A percentile compares a stretch with the other conserved stretches of the same genome.
phyloP scores from a whole-genome alignment of 2,797 vertebrate genomes.

The Pitangus sulphuratus region DNA sequence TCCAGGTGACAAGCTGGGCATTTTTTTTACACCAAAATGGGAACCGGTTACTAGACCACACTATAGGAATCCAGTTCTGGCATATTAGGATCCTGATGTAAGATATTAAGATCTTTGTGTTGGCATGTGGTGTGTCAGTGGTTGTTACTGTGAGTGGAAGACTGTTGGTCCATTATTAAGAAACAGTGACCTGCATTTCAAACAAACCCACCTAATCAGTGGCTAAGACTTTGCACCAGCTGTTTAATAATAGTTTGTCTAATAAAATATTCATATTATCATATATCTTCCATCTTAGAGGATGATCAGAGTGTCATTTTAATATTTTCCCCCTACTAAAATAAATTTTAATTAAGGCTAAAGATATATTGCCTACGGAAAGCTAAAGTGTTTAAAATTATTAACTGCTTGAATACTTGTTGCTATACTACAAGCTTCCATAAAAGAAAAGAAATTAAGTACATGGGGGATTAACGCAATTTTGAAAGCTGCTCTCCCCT shows the following conservation, averaged over 20 bases:
- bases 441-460: slow-evolving; percentile 90
- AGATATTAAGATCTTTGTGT: neutral
- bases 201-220: slow-evolving; percentile 9
- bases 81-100: neutral
- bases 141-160: neutral
- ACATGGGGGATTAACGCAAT: slow-evolving; percentile 91
- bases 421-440: slow-evolving; percentile 77
- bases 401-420: slow-evolving; percentile 82
- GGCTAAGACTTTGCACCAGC: slow-evolving; percentile 37
- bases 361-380: slow-evolving; percentile 79
- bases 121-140: neutral
- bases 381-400: slow-evolving; percentile 82
- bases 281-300: slow-evolving; percentile 70
- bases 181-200: slow-evolving; percentile 52
- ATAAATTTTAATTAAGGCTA: slow-evolving; percentile 81
- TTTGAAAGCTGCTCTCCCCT: slow-evolving; percentile 87
- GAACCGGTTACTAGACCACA: neutral
- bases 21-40: neutral
- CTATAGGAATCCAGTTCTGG: neutral
- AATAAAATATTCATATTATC: slow-evolving; percentile 80
- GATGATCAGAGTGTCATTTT: slow-evolving; percentile 74
- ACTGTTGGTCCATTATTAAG: slow-evolving; percentile 11
- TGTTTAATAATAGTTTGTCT: slow-evolving; percentile 73
- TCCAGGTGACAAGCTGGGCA: neutral
- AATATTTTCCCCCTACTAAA: slow-evolving; percentile 74